Conservation (phyloP, 2,888 invertebrate genomes). For the Lordiphosa andalusiaca region DNA sequence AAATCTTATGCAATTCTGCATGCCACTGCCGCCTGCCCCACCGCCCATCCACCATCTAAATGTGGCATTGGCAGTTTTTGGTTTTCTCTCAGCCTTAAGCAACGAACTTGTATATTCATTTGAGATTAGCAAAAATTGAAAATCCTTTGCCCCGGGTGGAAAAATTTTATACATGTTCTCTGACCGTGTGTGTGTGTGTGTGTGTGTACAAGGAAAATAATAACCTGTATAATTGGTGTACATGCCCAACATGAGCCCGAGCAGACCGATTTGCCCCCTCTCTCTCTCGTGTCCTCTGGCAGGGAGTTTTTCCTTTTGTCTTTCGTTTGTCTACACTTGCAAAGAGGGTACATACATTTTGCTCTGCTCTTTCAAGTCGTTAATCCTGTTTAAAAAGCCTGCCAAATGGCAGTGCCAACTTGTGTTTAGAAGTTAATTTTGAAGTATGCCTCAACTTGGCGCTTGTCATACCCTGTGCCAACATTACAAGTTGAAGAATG, state of each 20-base stretch:
- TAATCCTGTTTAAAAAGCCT: too few relatives aligned
- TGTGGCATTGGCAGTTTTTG: constrained; percentile 47
- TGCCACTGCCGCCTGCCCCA: background rate
- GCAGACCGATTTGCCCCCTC: constrained; percentile 23
- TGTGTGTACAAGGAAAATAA: constrained; percentile 46
- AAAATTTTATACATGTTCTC: constrained; percentile 47
- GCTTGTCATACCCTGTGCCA: too few relatives aligned
- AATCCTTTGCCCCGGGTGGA: constrained; percentile 56
- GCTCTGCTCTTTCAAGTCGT: background rate
- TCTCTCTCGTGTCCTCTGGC: constrained; percentile 37
- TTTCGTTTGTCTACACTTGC: background rate
- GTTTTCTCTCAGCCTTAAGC: constrained; percentile 43
- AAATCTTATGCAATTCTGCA: constrained; percentile 24
- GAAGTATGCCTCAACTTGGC: background rate
- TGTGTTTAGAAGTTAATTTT: constrained; percentile 9
- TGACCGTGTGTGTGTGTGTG: constrained; percentile 7
- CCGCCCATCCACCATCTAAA: constrained; percentile 16
- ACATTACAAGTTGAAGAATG: too few relatives aligned
- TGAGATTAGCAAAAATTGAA: constrained; percentile 76
- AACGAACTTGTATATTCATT: constrained; percentile 68
- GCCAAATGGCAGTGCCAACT: background rate
- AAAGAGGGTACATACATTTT: background rate
- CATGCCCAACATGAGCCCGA: constrained; percentile 46
- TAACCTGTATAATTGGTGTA: constrained; percentile 69
- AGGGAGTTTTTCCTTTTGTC: constrained; percentile 7